These are phyloP conservation scores for Cirrhinus molitorella DNA, from an alignment of 2,797 vertebrate species.

Conservation along the genomic window DNA sequence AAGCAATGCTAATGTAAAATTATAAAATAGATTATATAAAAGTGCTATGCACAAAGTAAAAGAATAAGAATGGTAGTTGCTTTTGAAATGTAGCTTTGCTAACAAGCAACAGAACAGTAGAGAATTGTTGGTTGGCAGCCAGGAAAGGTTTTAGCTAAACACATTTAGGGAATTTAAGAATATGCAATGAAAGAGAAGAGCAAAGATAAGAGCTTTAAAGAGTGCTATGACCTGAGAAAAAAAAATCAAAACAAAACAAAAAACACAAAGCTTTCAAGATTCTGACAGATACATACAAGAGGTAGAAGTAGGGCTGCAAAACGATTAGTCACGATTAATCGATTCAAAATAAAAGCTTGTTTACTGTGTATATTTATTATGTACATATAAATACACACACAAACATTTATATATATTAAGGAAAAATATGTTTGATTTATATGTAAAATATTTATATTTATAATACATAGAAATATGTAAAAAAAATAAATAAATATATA, in stretches of 20 bases:
- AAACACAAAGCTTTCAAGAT: background rate
- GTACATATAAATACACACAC: no score
- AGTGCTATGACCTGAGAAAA: background rate
- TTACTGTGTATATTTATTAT: no score
- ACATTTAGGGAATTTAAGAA: conserved; percentile 3
- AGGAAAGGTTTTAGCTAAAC: conserved; percentile 10
- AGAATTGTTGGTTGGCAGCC: conserved; percentile 3
- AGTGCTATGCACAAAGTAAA: background rate
- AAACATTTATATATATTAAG: no score
- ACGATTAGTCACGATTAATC: no score
- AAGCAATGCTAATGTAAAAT: background rate
- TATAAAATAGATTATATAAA: background rate
- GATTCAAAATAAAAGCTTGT: no score
- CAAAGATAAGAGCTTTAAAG: background rate
- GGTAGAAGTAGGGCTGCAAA: no score
- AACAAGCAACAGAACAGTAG: background rate
- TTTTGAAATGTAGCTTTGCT: conserved; percentile 15
- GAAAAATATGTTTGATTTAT: no score
- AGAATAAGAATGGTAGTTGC: background rate
- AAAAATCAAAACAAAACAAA: no score
- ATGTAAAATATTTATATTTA: no score
- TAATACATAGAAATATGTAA: no score
- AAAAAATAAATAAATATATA: no score
- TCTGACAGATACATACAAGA: background rate
- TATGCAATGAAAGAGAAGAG: background rate